phyloP scores from a whole-genome alignment of 2,113 vertebrate species.

The Oophaga pumilio region DNA sequence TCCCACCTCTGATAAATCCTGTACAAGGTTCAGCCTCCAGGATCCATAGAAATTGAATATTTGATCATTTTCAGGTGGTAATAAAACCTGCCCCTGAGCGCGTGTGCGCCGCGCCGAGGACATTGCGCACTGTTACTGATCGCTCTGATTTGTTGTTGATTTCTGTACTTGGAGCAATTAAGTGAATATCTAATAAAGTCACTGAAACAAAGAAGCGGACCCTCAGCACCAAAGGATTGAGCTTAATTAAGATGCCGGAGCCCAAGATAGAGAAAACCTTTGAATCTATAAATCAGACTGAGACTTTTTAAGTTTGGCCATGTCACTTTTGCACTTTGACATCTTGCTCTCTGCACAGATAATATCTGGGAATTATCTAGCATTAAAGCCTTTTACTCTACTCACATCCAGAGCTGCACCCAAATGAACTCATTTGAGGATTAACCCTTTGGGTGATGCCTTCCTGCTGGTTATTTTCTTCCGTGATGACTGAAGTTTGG shows the following conservation, averaged over 20 bases:
- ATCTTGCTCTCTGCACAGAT: too few relatives aligned
- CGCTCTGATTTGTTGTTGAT: conserved; percentile 20
- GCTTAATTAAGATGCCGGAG: not conserved
- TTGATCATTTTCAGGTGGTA: not conserved
- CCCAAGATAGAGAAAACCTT: too few relatives aligned
- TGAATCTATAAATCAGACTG: not conserved
- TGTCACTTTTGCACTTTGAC: not conserved
- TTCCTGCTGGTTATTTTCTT: too few relatives aligned
- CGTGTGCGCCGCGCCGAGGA: not conserved
- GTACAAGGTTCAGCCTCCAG: not conserved
- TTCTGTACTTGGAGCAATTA: conserved; percentile 6
- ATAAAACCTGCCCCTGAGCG: not conserved
- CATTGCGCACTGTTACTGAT: not conserved
- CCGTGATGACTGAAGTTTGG: too few relatives aligned
- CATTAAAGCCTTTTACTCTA: not conserved
- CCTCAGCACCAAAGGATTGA: not conserved
- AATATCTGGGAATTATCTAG: too few relatives aligned
- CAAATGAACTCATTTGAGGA: too few relatives aligned
- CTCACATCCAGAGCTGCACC: not conserved
- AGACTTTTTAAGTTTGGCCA: not conserved
- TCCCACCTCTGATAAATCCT: not conserved
- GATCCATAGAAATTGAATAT: not conserved
- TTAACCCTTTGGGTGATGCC: too few relatives aligned
- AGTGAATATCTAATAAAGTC: not conserved
- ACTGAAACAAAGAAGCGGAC: not conserved